Percentiles rank a stretch among this genome's conserved stretches.
Conservation (phyloP, 2,113 vertebrate genomes). For the Brachypteracias leptosomus region DNA sequence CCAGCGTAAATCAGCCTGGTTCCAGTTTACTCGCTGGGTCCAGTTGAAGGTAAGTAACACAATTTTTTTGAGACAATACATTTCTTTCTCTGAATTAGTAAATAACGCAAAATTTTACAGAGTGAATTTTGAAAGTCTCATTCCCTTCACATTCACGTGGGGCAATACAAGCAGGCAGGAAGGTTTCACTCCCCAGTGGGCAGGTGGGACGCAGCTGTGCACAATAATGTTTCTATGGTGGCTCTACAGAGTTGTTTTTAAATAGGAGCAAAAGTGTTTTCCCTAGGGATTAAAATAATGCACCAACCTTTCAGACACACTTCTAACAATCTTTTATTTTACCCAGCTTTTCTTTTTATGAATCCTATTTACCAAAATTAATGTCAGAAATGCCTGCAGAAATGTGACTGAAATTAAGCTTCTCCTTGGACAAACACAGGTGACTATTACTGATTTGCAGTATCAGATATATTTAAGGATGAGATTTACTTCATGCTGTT, state of each 20-base stretch:
- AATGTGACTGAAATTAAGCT: neutral
- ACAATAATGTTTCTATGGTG: neutral
- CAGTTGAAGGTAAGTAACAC: accelerated
- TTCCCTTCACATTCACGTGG: accelerated
- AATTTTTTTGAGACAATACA: neutral
- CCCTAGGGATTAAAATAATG: neutral
- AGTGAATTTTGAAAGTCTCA: neutral
- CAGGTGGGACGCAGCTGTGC: neutral
- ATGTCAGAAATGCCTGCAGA: neutral
- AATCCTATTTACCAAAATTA: neutral
- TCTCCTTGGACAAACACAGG: neutral
- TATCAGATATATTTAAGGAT: neutral
- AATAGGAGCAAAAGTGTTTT: neutral
- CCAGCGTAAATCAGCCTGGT: neutral
- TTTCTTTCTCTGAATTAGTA: neutral
- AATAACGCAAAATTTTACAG: neutral
- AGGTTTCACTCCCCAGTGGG: neutral
- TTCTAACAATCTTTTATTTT: neutral
- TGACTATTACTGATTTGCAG: neutral
- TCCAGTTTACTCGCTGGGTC: neutral
- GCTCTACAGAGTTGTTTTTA: neutral
- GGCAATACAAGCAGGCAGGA: neutral
- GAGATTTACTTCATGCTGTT: neutral
- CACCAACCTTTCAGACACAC: neutral
- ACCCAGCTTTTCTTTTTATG: neutral